These are phyloP conservation scores for Lemur catta DNA, from an alignment of 2,797 vertebrate species.

Conservation along the genomic window DNA sequence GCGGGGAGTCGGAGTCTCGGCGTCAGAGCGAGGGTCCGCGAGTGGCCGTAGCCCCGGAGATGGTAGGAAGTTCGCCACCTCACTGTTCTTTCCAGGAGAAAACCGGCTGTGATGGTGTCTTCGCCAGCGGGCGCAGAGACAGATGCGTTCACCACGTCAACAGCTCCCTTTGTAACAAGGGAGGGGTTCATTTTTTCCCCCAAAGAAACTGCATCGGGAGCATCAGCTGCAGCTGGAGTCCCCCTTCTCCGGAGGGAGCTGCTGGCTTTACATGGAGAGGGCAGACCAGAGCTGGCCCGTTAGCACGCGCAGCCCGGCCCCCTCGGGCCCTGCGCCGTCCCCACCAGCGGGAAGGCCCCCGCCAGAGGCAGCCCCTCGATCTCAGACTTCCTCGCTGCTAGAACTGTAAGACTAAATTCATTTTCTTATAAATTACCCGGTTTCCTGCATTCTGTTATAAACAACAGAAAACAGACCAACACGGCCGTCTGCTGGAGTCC, in stretches of 20 bases:
- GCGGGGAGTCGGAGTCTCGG: neutral
- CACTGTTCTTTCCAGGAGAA: neutral
- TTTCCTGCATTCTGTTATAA: neutral
- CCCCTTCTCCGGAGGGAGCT: neutral
- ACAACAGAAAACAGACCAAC: neutral
- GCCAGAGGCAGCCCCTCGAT: neutral
- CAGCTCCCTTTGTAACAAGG: neutral
- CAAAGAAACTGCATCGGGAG: neutral
- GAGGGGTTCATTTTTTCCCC: neutral
- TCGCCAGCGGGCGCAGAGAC: neutral
- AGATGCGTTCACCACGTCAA: no score
- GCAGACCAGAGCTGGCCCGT: neutral
- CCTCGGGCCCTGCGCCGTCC: neutral
- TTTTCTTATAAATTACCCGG: neutral
- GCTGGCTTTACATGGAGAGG: neutral
- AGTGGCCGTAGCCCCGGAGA: no score
- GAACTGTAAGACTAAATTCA: neutral
- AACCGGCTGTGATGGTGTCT: neutral
- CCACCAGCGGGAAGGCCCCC: no score
- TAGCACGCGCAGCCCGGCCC: accelerated
- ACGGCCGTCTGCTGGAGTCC: neutral
- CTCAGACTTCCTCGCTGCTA: neutral
- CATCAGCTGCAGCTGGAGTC: neutral
- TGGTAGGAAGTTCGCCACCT: no score
- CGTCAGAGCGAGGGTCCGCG: no score